Evolutionary conservation across 2,113 vertebrate species (phyloP).

Genomic region (Corydoras maculifer): DNA sequence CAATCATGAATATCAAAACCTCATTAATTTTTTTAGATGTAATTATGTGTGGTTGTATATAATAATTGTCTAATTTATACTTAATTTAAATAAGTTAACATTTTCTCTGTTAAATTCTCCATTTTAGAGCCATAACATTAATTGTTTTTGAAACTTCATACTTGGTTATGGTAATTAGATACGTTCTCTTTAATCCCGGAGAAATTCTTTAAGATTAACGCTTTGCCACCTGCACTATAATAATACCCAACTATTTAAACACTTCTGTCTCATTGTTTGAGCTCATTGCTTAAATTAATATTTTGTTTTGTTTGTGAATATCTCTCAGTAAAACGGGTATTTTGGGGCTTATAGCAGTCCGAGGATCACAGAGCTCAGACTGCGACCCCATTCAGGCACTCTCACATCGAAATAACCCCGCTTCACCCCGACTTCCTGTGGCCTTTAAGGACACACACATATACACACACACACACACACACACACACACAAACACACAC

Average conservation of each 20-base stretch:
- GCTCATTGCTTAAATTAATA: neutral
- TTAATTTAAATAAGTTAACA: neutral
- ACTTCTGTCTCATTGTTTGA: neutral
- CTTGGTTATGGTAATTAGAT: constrained; percentile 52
- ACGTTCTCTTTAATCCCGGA: constrained; percentile 53
- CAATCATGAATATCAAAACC: too few relatives aligned
- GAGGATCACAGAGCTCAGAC: constrained; percentile 54
- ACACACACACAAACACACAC: constrained; percentile 15
- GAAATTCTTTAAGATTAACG: constrained; percentile 72
- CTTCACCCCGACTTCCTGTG: constrained; percentile 53
- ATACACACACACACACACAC: constrained; percentile 10
- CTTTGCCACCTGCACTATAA: constrained; percentile 41
- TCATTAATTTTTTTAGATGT: neutral
- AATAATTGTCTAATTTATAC: neutral
- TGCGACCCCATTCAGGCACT: constrained; percentile 51
- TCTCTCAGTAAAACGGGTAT: constrained; percentile 47
- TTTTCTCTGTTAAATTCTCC: constrained; percentile 45
- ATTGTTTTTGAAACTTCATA: constrained; percentile 55
- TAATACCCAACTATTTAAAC: neutral
- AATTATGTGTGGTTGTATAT: neutral
- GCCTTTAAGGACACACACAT: constrained; percentile 23
- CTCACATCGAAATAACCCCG: constrained; percentile 56
- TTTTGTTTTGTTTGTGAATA: constrained; percentile 34
- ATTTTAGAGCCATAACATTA: constrained; percentile 66
- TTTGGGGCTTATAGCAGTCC: constrained; percentile 58